Base-by-base conservation (phyloP, 2,888 invertebrate genomes). In the Cybosia mesomella region DNA sequence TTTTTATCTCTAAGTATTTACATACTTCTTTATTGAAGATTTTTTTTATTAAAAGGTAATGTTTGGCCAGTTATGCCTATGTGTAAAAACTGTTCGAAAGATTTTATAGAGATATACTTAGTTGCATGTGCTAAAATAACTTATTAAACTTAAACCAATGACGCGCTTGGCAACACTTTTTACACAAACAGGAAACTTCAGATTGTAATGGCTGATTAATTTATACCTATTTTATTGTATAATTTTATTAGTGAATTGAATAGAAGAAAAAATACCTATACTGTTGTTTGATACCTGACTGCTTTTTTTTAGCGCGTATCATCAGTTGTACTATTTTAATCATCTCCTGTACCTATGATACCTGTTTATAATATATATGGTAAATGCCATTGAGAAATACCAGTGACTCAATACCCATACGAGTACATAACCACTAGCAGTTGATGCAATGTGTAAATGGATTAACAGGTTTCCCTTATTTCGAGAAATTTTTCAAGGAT, bases 71-170 rank as follows among this genome's bases (percentile, higher is more conserved):
- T 59, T 53, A 24, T 13, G 49, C 22, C 4, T 54, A 24, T 9
- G 2, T 7, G 53, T 62, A 69, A 69, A 69, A 69, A 61, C 65
- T 61, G 39, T 22, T 54, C 18, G 15, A 43, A 68, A 61, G 61
- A 49, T 58, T 32, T 53, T 22, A 54, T 60, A 60, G 15, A 63
- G n/a, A 22, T 55, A 58, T 58, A 58, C 58, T 58, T 58, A 10
- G 58, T 60, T 36, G 43, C 22, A 55, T 39, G 24, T 58, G 8
- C 15, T 32, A 10, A 58, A 34, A 22, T 22, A 60, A 43, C 60
- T 57, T 57, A 22, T 58, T 36, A 39, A 57, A n/a, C 32, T 24
- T 57, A 32, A 28, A 32, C 32, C 34, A 60, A 55, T 67, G 57
- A 67, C 61, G 67, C 28, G 57, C 28, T 10, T 15, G 61, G 34